Base-by-base conservation (phyloP, 2,797 vertebrate species). In the Acanthopagrus latus region DNA sequence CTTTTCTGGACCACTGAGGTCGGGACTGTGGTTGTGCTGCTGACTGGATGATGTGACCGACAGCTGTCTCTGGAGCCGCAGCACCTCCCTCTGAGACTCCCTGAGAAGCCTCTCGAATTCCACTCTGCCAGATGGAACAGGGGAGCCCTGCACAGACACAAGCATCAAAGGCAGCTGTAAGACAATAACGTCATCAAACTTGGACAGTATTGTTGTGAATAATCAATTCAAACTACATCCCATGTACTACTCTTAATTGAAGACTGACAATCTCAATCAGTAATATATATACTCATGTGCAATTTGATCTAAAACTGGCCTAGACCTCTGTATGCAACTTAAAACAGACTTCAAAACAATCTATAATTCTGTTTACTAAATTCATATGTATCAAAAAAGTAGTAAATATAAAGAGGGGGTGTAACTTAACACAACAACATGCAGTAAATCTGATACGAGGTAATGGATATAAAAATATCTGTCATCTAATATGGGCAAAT, bases 41-140 rank as follows among this genome's bases (percentile, higher is more conserved):
- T 90, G 92, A 48, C 72, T 88, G 68, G 82, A 85, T 5, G 95
- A 94, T 55, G 92, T 93, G 91, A 99, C 92, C 0, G 98, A 97
- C 0, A 99, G 96, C 93, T 99, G 98, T 66, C 97, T 95, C 94
- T 99, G 98, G 71, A 99, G 94, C 64, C 97, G 94, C 75, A 99
- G 70, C 54, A 99, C 98, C 91, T 99, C 98, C 78, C 93, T 95
- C 93, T 99, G 98, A 76, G 98, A 99, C 88, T 98, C 97, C 59
- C 95, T 94, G 74, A 99, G 91, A 75, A 99, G 95, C 70, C 94
- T 96, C 87, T 98, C 97, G 10, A 97, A 97, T 82, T 97, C 96
- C 17, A 86, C 79, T 86, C 92, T 18, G 10, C 91, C 94, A 59
- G 94, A 91, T 71, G 94, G 94, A 80, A 70, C 71, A 70, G 95